Base-by-base conservation (phyloP, 2,113 vertebrate species). In the Psittacara wagleri region DNA sequence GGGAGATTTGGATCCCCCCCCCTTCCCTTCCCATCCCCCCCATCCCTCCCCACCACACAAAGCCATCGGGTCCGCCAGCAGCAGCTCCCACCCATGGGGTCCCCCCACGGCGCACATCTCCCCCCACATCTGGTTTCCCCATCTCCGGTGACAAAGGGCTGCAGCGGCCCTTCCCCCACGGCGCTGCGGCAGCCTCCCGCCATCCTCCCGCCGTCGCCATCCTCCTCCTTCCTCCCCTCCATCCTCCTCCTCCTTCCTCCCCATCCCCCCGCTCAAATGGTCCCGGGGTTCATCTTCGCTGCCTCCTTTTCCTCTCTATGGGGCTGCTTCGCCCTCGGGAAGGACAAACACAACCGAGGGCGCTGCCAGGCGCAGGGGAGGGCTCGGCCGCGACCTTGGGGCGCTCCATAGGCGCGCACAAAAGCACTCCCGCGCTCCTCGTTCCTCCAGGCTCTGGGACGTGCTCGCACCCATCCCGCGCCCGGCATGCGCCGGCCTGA, bases 121-220 rank as follows among this genome's bases (percentile, higher is more conserved):
- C 46, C 92, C 72, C 79, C 73, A 84, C 95, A 91, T 88, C 95
- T 95, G 95, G 24, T 80, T 94, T 96, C 72, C 92, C 76, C 90
- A 92, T 94, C 94, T 79, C 92, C 52, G 31, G 88, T 95, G 92
- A 96, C 95, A 96, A 96, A 95, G 94, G 70, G 96, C 92, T 93
- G 96, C 82, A 82, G 90, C 92, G 57, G 90, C 94, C 95, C 95
- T 96, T 86, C 95, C 95, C 92, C 95, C 94, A 92, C 44, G 6
- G 94, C 48, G 72, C 92, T 86, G 92, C 95, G 10, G 90, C 94
- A 92, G 86, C 88, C 86, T 88, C 68, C 84, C 83, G 49, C 84
- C 79, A 70, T 83, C 94, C 89, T 95, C 90, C 72, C 48, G 48
- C 81, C 88, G 64, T 57, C 77, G 7, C 82, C 86, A 67, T 72